Evolutionary conservation across 1,140 invertebrate genomes (phyloP).

Genomic region (Neodiprion lecontei): DNA sequence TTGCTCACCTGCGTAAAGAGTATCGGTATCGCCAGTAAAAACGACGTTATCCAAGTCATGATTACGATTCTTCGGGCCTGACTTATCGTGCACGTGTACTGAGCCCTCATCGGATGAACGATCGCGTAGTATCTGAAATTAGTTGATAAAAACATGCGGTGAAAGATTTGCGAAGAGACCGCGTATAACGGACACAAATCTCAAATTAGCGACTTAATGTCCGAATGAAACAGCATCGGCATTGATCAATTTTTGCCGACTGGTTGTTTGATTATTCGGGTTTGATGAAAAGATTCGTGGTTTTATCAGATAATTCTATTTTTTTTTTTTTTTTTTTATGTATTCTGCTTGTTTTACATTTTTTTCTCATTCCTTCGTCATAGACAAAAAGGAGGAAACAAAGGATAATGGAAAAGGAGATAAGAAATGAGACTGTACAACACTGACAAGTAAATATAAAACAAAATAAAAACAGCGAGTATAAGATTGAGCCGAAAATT

Average conservation of each 20-base stretch:
- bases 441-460: background rate
- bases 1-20: conserved; percentile 65
- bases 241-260: background rate
- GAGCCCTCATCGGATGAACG: conserved; percentile 77
- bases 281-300: too few species aligned
- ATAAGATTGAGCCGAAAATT: background rate
- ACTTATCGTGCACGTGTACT: conserved; percentile 75
- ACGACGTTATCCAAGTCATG: conserved; percentile 69
- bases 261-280: too few species aligned
- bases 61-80: conserved; percentile 71
- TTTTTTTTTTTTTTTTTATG: too few species aligned
- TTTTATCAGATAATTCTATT: too few species aligned
- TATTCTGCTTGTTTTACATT: too few species aligned
- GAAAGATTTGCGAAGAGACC: too few species aligned
- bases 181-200: too few species aligned
- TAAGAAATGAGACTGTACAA: background rate
- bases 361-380: too few species aligned
- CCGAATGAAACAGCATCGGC: background rate
- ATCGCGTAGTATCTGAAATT: conserved; percentile 78
- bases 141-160: background rate
- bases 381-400: background rate
- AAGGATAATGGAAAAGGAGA: background rate
- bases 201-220: too few species aligned
- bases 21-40: conserved; percentile 67
- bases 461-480: background rate